Evolutionary conservation across 2,888 invertebrate species (phyloP), one percentile per base, ranked within the genome.

Genomic region (Drosophila flavopinicola): DNA sequence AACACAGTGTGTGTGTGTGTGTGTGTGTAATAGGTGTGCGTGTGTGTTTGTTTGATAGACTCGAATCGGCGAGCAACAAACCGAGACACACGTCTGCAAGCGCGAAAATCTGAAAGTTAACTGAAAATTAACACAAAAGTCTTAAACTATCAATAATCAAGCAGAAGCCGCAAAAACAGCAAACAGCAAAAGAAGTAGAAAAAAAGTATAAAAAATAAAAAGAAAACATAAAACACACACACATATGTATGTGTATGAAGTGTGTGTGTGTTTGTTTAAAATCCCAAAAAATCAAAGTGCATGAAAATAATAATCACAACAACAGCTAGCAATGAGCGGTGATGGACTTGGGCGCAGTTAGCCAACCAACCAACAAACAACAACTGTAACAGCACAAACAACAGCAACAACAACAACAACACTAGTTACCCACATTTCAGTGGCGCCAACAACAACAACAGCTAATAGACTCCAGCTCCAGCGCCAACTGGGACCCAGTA

Each of bases 81-180:
- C 32, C 65, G 66, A 65, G 60, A 69, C 75, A 72, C 85, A 88
- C 89, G 89, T 89, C 89, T 89, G 86, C 64, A 66, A 88, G 78
- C 89, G 88, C 88, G 89, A 87, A 89, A 89, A 89, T 89, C 89
- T 75, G 87, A 89, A 89, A 89, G 89, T 89, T 89, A 88, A 89
- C 89, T 89, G 86, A 89, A 86, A 80, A 80, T 83, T 78, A 78
- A 85, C 75, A 61, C 72, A 66, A 83, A 80, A 71, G 66, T 75
- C 73, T 73, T 29, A 82, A 79, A 67, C 78, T 75, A 86, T 85
- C 78, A 87, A 87, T 86, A 88, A 79, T 77, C 69, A 68, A 73
- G 71, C 64, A 70, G 52, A 45, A 69, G 69, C 42, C 61, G 63
- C 42, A 70, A n/a, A n/a, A 58, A 23, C 45, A 32, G 52, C 32